Conservation (phyloP, 2,797 vertebrate genomes). For the Pitangus sulphuratus region DNA sequence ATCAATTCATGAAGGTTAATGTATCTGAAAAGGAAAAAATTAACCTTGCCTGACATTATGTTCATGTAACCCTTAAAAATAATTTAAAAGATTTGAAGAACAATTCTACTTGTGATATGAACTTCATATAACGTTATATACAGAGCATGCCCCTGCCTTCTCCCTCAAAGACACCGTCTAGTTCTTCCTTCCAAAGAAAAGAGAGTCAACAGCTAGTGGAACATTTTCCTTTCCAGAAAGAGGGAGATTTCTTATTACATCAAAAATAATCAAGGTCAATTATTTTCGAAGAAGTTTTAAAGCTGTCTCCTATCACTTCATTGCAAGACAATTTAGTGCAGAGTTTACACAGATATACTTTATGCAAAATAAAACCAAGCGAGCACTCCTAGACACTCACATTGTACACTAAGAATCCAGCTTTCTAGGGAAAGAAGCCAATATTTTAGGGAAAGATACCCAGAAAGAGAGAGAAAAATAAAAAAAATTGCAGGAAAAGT, state of each 20-base stretch:
- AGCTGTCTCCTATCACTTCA: not conserved
- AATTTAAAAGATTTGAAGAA: not conserved
- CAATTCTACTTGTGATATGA: not conserved
- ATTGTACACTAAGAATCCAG: not conserved
- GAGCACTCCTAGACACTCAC: not conserved
- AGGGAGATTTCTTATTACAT: not conserved
- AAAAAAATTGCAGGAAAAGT: fast-evolving
- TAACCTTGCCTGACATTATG: not conserved
- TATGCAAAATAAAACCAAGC: not conserved
- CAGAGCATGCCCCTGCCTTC: not conserved
- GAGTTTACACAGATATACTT: not conserved
- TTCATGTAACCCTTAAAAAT: not conserved
- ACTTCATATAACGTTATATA: not conserved
- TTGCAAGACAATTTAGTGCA: not conserved
- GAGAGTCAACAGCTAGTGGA: not conserved
- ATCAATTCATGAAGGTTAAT: not conserved
- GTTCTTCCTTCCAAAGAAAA: not conserved
- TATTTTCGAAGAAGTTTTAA: not conserved
- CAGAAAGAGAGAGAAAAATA: fast-evolving
- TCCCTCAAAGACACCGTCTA: not conserved
- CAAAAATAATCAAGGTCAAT: not conserved
- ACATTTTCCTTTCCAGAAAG: not conserved
- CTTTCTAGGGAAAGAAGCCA: not conserved
- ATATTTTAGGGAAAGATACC: not conserved
- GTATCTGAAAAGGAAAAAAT: not conserved